These are phyloP conservation scores for Magallana gigas DNA, from an alignment of 1,140 invertebrate species.

Conservation along the genomic window DNA sequence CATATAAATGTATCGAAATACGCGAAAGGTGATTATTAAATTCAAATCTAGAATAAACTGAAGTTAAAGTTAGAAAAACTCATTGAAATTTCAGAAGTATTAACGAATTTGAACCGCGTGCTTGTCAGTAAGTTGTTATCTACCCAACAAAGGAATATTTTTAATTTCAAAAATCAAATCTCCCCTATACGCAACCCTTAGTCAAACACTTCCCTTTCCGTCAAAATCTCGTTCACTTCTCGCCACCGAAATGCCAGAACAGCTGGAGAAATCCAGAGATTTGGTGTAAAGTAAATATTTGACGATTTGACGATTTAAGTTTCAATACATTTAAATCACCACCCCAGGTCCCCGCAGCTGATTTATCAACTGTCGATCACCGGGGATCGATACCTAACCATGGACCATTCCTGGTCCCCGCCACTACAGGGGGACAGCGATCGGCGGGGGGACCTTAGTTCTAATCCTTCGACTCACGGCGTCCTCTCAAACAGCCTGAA, in stretches of 20 bases:
- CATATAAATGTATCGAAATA: too few relatives aligned
- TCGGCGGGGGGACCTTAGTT: too few relatives aligned
- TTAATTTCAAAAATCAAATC: conserved; percentile 11
- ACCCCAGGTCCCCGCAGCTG: neutral
- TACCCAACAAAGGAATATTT: neutral
- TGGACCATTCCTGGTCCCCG: too few relatives aligned
- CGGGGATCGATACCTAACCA: neutral
- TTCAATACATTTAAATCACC: conserved; percentile 23
- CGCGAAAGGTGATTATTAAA: too few relatives aligned
- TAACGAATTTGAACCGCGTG: neutral
- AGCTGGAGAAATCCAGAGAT: neutral
- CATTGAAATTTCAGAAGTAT: too few relatives aligned
- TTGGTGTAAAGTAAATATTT: conserved; percentile 32
- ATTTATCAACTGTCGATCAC: conserved; percentile 31
- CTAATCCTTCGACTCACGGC: too few relatives aligned
- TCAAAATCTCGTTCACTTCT: neutral
- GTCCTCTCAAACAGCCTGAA: too few relatives aligned
- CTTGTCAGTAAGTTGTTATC: neutral
- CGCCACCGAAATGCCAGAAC: too few relatives aligned
- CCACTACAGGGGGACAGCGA: too few relatives aligned
- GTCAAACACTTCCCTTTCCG: neutral
- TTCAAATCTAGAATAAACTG: too few relatives aligned
- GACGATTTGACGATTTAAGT: conserved; percentile 28
- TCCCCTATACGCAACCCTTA: neutral
- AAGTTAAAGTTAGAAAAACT: too few relatives aligned